phyloP scores from a whole-genome alignment of 1,140 invertebrate genomes.

The Cecropterus lyciades region DNA sequence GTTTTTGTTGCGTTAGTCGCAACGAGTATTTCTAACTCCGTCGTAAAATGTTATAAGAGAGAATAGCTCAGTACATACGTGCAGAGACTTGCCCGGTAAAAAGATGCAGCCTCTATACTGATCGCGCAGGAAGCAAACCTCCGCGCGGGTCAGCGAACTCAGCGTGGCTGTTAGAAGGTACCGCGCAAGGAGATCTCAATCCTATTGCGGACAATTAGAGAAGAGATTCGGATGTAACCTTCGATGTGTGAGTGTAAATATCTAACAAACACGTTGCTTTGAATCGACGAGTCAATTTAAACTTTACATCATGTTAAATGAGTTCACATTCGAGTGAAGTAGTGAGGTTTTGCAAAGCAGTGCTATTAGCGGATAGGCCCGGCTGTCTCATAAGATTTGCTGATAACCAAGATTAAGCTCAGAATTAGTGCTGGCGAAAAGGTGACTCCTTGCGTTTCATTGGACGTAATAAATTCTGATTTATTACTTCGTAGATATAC shows the following conservation, averaged over 20 bases:
- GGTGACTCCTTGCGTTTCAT: conserved; percentile 38
- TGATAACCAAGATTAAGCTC: conserved; percentile 62
- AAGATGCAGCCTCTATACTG: conserved; percentile 53
- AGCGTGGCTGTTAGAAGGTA: conserved; percentile 56
- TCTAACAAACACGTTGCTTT: conserved; percentile 67
- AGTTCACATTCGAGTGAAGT: conserved; percentile 15
- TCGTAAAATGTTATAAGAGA: conserved; percentile 50
- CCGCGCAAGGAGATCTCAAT: conserved; percentile 32
- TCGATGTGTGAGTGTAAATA: conserved; percentile 49
- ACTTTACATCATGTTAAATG: conserved; percentile 16
- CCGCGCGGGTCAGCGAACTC: conserved; percentile 63
- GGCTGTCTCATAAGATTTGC: conserved; percentile 65
- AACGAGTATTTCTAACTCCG: conserved; percentile 40
- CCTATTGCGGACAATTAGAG: conserved; percentile 35
- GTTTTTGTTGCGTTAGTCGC: conserved; percentile 44
- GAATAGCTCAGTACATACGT: conserved; percentile 44
- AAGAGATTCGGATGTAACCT: conserved; percentile 21
- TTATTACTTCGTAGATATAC: conserved; percentile 12
- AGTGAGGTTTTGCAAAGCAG: conserved; percentile 55
- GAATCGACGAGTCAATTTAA: conserved; percentile 36
- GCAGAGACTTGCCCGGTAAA: conserved; percentile 52
- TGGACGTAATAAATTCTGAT: conserved; percentile 26
- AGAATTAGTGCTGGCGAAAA: conserved; percentile 52
- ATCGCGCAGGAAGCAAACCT: conserved; percentile 64
- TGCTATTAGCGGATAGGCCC: conserved; percentile 60